These are phyloP conservation scores for Myrmecobius fasciatus DNA, from an alignment of 2,113 vertebrate species.

Conservation along the genomic window DNA sequence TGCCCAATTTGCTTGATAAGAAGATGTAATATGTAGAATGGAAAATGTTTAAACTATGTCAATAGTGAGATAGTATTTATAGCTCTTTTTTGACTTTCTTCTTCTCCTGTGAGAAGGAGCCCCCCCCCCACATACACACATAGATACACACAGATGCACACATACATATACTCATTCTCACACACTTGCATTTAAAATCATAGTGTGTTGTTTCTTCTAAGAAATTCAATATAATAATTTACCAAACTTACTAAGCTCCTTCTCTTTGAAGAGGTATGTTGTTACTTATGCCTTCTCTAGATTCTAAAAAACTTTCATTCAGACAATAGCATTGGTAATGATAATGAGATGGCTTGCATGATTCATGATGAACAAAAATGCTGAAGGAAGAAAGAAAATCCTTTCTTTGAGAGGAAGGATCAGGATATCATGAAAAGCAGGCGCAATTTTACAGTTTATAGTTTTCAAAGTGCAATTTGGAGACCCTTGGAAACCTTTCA, in stretches of 20 bases:
- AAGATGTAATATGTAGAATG: not conserved
- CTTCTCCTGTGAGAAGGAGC: not conserved
- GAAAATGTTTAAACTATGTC: not conserved
- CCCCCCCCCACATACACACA: not conserved
- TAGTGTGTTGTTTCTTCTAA: not conserved
- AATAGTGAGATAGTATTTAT: not conserved
- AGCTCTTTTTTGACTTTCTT: not conserved
- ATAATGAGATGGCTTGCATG: not conserved
- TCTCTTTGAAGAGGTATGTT: not conserved
- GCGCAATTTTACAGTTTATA: not conserved
- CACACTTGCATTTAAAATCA: not conserved
- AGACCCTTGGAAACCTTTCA: not conserved
- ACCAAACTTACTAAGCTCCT: not conserved
- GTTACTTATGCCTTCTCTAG: not conserved
- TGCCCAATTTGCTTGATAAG: not conserved
- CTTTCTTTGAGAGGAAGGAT: not conserved
- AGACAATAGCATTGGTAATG: not conserved
- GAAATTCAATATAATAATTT: not conserved
- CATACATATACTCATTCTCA: too few species aligned
- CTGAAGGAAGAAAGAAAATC: not conserved
- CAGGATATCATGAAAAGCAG: not conserved
- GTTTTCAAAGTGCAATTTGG: not conserved
- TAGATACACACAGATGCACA: too few species aligned
- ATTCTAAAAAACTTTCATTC: not conserved
- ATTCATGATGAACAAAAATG: not conserved